phyloP scores from a whole-genome alignment of 1,140 invertebrate genomes.

The Drosophila auraria region DNA sequence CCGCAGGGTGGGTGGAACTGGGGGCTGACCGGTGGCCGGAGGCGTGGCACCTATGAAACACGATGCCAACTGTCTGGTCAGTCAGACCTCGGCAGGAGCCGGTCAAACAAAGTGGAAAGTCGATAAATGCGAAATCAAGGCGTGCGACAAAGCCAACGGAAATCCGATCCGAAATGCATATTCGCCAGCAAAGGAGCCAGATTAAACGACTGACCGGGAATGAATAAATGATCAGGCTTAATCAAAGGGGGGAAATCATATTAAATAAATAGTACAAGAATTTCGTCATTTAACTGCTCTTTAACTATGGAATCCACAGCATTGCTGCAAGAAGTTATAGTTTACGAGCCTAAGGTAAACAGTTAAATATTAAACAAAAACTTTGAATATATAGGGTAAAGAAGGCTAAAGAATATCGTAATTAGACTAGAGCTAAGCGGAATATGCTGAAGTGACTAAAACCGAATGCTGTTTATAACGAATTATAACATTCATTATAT shows the following conservation, averaged over 20 bases:
- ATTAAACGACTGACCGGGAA: background rate
- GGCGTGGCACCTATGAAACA: constrained; percentile 51
- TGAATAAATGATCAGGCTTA: constrained; percentile 8
- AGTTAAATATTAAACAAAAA: too few relatives aligned
- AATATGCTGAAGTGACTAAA: too few relatives aligned
- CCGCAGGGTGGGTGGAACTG: constrained; percentile 23
- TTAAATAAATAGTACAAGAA: background rate
- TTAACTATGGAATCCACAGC: background rate
- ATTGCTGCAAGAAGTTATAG: background rate
- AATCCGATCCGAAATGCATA: constrained; percentile 68
- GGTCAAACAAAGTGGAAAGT: constrained; percentile 60
- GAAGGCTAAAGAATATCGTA: too few relatives aligned
- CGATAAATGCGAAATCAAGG: constrained; percentile 57
- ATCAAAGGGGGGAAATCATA: background rate
- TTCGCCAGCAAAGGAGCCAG: constrained; percentile 15
- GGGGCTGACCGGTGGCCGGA: background rate
- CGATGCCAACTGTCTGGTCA: constrained; percentile 42
- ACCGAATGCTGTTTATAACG: too few relatives aligned
- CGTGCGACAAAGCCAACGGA: constrained; percentile 47
- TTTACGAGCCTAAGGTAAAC: too few relatives aligned
- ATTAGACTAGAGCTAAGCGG: too few relatives aligned
- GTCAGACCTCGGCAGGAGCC: constrained; percentile 30
- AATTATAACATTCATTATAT: background rate
- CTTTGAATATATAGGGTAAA: too few relatives aligned
- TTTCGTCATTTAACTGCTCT: too few relatives aligned